Conservation (phyloP, 2,888 invertebrate genomes). For the Eretmocerus hayati region DNA sequence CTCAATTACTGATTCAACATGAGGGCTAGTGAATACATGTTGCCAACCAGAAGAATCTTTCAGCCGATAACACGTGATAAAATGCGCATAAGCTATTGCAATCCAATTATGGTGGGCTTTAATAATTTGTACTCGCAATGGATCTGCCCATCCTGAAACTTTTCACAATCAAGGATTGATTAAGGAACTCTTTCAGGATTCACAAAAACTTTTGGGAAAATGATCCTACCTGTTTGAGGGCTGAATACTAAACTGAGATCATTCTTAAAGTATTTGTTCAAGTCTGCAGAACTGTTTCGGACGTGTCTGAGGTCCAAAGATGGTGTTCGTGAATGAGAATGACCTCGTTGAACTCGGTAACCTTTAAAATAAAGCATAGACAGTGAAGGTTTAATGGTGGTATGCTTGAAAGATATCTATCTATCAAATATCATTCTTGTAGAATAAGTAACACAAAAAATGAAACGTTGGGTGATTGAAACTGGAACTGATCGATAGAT, state of each 20-base stretch:
- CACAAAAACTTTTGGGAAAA: background rate
- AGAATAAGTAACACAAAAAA: too few relatives aligned
- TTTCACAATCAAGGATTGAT: constrained; percentile 21
- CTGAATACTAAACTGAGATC: constrained; percentile 67
- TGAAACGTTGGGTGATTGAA: too few relatives aligned
- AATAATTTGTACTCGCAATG: constrained; percentile 82
- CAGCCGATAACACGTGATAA: constrained; percentile 87
- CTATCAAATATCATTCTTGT: too few relatives aligned
- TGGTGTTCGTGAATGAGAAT: constrained; percentile 72
- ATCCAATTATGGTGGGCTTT: constrained; percentile 98
- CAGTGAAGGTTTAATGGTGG: too few relatives aligned
- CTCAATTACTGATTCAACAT: constrained; percentile 83
- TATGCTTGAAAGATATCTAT: too few relatives aligned
- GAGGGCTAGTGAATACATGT: constrained; percentile 86
- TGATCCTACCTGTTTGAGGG: constrained; percentile 46
- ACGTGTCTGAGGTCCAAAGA: constrained; percentile 72
- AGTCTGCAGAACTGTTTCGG: constrained; percentile 67
- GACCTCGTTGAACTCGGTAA: constrained; percentile 53
- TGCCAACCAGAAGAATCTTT: constrained; percentile 98
- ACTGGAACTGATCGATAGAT: too few relatives aligned
- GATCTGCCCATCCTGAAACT: constrained; percentile 75
- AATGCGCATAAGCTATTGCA: constrained; percentile 92
- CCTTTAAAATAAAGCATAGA: constrained; percentile 58
- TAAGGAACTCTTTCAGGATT: background rate
- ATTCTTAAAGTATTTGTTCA: constrained; percentile 64